phyloP scores from a whole-genome alignment of 1,140 invertebrate species.

The Venturia canescens region DNA sequence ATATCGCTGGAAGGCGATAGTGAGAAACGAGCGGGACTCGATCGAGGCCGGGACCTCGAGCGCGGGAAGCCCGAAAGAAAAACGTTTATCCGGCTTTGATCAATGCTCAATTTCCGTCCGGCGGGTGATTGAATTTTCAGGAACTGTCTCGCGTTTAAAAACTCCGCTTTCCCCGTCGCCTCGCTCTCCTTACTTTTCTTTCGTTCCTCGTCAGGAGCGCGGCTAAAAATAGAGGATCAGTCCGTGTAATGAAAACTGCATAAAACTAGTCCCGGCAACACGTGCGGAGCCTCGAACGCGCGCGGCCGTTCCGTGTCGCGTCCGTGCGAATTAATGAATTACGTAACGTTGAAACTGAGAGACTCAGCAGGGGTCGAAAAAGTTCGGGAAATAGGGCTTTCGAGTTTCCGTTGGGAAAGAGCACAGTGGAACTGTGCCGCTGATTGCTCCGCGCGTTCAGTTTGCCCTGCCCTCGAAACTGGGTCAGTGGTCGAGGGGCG shows the following conservation, averaged over 20 bases:
- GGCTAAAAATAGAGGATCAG: neutral
- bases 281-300: neutral
- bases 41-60: too few species aligned
- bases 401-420: neutral
- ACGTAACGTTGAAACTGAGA: neutral
- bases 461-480: neutral
- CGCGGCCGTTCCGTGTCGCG: neutral
- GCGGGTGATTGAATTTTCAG: too few species aligned
- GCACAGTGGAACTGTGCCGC: too few species aligned
- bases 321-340: conserved; percentile 12
- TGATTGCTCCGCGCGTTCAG: neutral
- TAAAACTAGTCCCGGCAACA: neutral
- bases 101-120: too few species aligned
- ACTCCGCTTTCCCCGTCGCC: too few species aligned
- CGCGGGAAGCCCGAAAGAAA: too few species aligned
- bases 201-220: neutral
- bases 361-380: neutral
- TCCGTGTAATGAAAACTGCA: neutral
- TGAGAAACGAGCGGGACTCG: too few species aligned
- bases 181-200: neutral
- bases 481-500: neutral
- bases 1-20: too few species aligned
- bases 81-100: too few species aligned
- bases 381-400: neutral
- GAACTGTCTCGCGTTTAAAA: too few species aligned